A percentile compares a stretch with the other conserved stretches of the same genome.
Conservation (phyloP, 2,888 invertebrate genomes). For the Drosophila dives region DNA sequence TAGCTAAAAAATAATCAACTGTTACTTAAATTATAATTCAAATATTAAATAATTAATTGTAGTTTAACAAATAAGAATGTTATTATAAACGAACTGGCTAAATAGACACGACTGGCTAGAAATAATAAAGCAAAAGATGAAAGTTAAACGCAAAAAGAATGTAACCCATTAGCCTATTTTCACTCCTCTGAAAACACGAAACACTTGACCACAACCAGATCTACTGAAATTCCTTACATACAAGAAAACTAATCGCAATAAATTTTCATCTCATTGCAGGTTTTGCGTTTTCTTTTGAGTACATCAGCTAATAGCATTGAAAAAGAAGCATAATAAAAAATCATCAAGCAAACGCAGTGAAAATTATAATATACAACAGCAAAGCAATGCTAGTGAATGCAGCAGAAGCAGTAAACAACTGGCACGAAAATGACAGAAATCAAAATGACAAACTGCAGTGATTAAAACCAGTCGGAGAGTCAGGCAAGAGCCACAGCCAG, state of each 20-base stretch:
- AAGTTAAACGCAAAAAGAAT: background rate
- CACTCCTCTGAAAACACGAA: background rate
- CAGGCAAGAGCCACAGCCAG: slow-evolving; percentile 41
- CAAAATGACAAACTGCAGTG: slow-evolving; percentile 74
- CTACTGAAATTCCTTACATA: slow-evolving; percentile 25
- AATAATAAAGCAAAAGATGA: background rate
- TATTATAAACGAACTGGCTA: background rate
- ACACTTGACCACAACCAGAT: slow-evolving; percentile 11
- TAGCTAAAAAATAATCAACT: background rate
- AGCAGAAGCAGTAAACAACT: slow-evolving; percentile 45
- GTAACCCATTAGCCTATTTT: slow-evolving; percentile 16
- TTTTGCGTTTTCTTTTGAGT: slow-evolving; percentile 74
- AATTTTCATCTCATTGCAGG: slow-evolving; percentile 60
- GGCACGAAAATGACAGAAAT: slow-evolving; percentile 75
- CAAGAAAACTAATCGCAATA: slow-evolving; percentile 36
- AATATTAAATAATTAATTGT: background rate
- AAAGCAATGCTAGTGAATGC: slow-evolving; percentile 54
- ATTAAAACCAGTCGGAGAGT: slow-evolving; percentile 73
- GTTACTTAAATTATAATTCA: background rate
- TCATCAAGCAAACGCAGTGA: slow-evolving; percentile 34
- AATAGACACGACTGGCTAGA: background rate
- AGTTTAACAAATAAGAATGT: background rate
- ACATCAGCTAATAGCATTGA: slow-evolving; percentile 71
- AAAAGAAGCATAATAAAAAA: slow-evolving; percentile 28
- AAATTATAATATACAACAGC: slow-evolving; percentile 55